Conservation (phyloP, 2,888 invertebrate species). For the Rambutsinella grinnellia region DNA sequence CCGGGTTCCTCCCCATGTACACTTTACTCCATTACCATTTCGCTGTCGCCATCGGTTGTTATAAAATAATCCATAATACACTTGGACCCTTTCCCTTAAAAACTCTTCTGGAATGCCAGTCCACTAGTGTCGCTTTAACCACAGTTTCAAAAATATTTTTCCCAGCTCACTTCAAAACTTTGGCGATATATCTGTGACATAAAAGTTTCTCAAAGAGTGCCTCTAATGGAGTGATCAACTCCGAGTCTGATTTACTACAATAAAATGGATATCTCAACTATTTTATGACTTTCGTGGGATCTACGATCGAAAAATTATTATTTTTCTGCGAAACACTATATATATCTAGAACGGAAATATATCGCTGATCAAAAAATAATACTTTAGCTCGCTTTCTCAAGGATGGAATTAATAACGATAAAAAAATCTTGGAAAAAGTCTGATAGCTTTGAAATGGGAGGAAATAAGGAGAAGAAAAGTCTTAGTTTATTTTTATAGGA, state of each 20-base stretch:
- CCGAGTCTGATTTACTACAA: conserved; percentile 47
- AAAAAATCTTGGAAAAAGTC: no score
- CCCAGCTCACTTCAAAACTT: conserved; percentile 22
- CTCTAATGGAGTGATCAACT: conserved; percentile 54
- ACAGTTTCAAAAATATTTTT: conserved; percentile 38
- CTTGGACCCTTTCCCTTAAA: no score
- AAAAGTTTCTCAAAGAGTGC: conserved; percentile 36
- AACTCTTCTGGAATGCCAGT: conserved; percentile 4
- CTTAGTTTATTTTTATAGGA: no score
- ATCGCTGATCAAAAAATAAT: no score
- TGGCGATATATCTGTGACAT: conserved; percentile 52
- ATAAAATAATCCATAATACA: no score
- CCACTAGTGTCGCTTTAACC: no score
- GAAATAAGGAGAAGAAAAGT: background rate
- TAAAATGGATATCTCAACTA: conserved; percentile 52
- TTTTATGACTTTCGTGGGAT: conserved; percentile 42
- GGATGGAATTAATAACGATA: no score
- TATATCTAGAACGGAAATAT: no score
- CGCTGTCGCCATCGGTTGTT: background rate
- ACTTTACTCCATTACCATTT: background rate
- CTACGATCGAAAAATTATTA: no score
- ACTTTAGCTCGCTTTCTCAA: no score
- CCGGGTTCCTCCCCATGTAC: background rate
- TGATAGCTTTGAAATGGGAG: no score
- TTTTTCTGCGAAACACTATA: no score